Base-by-base conservation (phyloP, 2,888 invertebrate genomes). In the Volucella inanis region DNA sequence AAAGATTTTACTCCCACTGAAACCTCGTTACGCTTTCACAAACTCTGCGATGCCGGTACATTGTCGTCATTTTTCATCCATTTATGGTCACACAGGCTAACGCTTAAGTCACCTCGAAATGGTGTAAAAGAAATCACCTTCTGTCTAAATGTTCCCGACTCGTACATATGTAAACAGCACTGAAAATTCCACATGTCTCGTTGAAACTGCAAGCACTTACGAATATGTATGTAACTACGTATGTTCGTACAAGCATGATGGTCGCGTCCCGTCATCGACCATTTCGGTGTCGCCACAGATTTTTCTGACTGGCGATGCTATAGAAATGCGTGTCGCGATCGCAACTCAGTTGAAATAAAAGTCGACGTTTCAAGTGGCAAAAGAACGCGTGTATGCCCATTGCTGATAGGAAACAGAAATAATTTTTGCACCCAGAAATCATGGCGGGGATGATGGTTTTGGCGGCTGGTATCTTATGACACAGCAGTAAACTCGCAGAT, bases 351-450 rank as follows among this genome's bases (percentile, higher is more conserved):
- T 52, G 65, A 57, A 75, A 22, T 9, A 15, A 49, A 6, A 67
- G 67, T n/a, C 45, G 45, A 43, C 65, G 62, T 47, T 62, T 15
- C 62, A 77, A 77, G 68, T 68, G 68, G 77, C 77, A 79, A 72
- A 79, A 65, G 57, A 72, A 72, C 78, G 71, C 71, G 78, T 79
- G 78, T 76, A 52, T 65, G 71, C 43, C 57, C 64, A 47, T 55
- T 50, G 45, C 39, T 38, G 76, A 52, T 49, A 52, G 61, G 43
- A 59, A 41, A 50, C 3, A 61, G 18, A 54, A 50, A 70, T 45
- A 57, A 57, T 41, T 43, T 50, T 59, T 71, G 52, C 78, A 78
- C 78, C 70, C 49, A 15, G n/a, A 38, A 31, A 31, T 31, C 39
- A 15, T 14, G 12, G 8, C 57, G n/a, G 12, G 8, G 38, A 61